Evolutionary conservation across 2,113 vertebrate species (phyloP).

Genomic region (Dasyurus viverrinus): DNA sequence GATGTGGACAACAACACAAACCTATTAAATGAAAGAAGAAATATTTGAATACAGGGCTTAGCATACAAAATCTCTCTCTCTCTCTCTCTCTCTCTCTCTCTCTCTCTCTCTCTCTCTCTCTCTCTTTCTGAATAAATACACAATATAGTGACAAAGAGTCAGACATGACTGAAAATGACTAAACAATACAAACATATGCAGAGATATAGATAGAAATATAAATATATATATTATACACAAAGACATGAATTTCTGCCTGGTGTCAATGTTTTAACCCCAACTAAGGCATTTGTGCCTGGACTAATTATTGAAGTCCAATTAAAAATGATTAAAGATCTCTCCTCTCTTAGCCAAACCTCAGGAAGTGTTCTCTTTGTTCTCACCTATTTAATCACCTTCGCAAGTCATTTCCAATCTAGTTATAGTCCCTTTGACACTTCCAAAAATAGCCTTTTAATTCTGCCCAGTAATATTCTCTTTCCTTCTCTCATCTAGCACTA

Average conservation of each 20-base stretch:
- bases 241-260: not conserved
- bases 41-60: not conserved
- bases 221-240: not conserved
- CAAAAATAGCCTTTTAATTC: slow-evolving; percentile 71
- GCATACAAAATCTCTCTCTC: not conserved
- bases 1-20: not conserved
- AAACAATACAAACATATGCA: not conserved
- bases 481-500: slow-evolving; percentile 67
- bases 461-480: slow-evolving; percentile 68
- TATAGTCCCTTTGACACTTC: slow-evolving; percentile 67
- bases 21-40: not conserved
- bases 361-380: slow-evolving; percentile 69
- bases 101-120: no score
- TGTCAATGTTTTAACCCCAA: slow-evolving; percentile 55
- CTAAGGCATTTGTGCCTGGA: slow-evolving; percentile 60
- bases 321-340: slow-evolving; percentile 70
- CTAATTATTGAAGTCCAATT: slow-evolving; percentile 75
- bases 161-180: not conserved
- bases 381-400: slow-evolving; percentile 67
- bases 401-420: slow-evolving; percentile 75
- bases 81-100: no score
- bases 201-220: not conserved
- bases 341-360: slow-evolving; percentile 39
- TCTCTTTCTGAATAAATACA: not conserved
- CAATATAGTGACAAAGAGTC: no score